Percentiles rank a stretch among this genome's conserved stretches.
Conservation (phyloP, 2,888 invertebrate species). For the Taphrorychus bicolor region DNA sequence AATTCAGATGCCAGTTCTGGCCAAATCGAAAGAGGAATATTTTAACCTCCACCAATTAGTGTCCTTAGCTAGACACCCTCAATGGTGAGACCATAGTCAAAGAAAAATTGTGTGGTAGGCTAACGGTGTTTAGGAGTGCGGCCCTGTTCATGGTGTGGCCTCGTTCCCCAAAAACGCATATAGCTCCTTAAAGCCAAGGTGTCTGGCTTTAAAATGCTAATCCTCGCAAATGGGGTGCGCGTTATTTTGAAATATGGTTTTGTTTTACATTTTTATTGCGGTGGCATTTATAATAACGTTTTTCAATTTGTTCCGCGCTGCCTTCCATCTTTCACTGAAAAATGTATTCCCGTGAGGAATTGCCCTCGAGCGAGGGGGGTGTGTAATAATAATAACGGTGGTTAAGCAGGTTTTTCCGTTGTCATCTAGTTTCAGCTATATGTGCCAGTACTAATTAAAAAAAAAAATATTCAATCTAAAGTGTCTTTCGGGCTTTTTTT, state of each 20-base stretch:
- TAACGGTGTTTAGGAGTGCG: slow-evolving; percentile 8
- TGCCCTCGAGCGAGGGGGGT: no score
- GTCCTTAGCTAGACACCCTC: no score
- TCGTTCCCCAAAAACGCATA: slow-evolving; percentile 54
- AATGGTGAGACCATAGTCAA: not conserved
- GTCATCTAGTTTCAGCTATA: no score
- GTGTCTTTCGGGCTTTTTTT: no score
- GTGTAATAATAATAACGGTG: no score
- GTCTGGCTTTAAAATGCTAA: slow-evolving; percentile 63
- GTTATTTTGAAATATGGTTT: slow-evolving; percentile 62
- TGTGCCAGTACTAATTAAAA: no score
- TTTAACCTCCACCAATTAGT: no score
- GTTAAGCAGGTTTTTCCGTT: no score
- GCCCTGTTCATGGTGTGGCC: slow-evolving; percentile 33
- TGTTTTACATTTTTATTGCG: slow-evolving; percentile 63
- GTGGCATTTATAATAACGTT: slow-evolving; percentile 61
- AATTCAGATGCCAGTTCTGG: no score
- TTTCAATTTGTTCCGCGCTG: slow-evolving; percentile 56
- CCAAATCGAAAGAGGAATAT: no score
- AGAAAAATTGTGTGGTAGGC: not conserved
- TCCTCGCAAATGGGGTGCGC: slow-evolving; percentile 62
- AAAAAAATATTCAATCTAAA: no score
- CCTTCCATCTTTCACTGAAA: slow-evolving; percentile 21
- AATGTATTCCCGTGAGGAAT: not conserved
- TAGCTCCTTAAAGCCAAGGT: slow-evolving; percentile 61